Evolutionary conservation across 2,888 invertebrate species (phyloP).

Genomic region (Hemaris fuciformis): DNA sequence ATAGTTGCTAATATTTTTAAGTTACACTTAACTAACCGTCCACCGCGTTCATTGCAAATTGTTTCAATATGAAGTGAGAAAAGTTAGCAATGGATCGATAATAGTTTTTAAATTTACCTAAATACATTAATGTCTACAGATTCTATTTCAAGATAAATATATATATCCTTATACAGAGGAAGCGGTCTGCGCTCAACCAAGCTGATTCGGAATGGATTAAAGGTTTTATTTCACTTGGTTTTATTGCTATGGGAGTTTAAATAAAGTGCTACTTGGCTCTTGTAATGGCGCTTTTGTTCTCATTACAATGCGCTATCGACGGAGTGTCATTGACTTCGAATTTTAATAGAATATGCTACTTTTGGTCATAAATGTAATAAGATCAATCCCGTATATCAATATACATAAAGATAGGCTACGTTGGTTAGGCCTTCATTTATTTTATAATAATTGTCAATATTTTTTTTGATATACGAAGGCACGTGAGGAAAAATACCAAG

Average conservation of each 20-base stretch:
- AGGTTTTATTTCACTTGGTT: background rate
- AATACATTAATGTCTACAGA: background rate
- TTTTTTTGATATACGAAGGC: too few species aligned
- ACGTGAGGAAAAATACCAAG: too few species aligned
- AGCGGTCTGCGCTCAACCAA: background rate
- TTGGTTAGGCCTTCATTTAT: too few species aligned
- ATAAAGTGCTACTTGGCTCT: background rate
- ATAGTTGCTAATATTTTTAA: background rate
- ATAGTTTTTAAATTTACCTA: background rate
- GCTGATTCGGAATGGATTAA: background rate
- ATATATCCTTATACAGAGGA: background rate
- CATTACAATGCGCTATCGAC: background rate
- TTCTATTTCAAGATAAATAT: background rate
- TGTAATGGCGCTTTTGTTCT: background rate
- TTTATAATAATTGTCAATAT: too few species aligned
- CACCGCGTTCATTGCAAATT: background rate
- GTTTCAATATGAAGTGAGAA: too few species aligned
- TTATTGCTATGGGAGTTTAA: slow-evolving; percentile 1
- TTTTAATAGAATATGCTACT: too few species aligned
- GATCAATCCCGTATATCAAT: too few species aligned
- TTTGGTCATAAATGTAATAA: too few species aligned
- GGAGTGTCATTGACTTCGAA: background rate
- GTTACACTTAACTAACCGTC: background rate
- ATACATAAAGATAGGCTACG: too few species aligned
- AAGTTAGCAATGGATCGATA: background rate